A percentile compares a stretch with the other conserved stretches of the same genome.
Evolutionary conservation across 2,888 invertebrate genomes (phyloP).

Genomic region (Drosophila ezoana): DNA sequence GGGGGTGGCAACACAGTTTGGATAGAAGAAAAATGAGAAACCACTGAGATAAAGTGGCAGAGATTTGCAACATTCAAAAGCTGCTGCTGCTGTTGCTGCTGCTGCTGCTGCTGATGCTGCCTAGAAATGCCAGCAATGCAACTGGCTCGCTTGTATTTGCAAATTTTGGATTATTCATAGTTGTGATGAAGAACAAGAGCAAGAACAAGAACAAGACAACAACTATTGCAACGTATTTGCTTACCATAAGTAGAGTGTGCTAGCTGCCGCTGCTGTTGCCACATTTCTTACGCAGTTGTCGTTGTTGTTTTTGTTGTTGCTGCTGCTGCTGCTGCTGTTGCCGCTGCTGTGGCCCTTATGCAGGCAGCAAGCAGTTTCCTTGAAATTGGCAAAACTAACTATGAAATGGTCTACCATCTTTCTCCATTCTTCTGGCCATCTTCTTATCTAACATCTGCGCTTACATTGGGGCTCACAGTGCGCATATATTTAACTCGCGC

Average conservation of each 20-base stretch:
- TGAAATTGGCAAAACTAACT: conserved; percentile 70
- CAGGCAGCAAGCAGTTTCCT: conserved; percentile 56
- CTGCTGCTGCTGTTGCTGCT: conserved; percentile 52
- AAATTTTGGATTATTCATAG: conserved; percentile 78
- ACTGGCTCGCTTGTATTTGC: conserved; percentile 65
- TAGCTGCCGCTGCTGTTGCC: conserved; percentile 32
- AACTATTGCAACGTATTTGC: conserved; percentile 62
- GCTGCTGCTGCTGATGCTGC: conserved; percentile 29
- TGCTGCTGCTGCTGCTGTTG: background rate
- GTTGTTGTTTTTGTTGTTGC: conserved; percentile 7
- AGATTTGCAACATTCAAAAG: conserved; percentile 78
- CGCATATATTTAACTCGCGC: conserved; percentile 72
- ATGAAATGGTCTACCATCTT: conserved; percentile 49
- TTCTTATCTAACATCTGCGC: conserved; percentile 61
- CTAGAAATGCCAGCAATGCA: conserved; percentile 66
- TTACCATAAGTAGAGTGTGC: conserved; percentile 69
- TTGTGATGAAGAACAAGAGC: conserved; percentile 54
- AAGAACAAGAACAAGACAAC: conserved; percentile 31
- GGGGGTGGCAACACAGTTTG: conserved; percentile 39
- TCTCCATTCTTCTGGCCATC: conserved; percentile 24
- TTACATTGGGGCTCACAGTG: conserved; percentile 66
- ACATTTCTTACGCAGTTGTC: conserved; percentile 72
- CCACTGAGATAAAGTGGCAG: conserved; percentile 80
- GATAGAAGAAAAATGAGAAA: conserved; percentile 76
- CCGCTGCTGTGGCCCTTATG: conserved; percentile 57